Base-by-base conservation (phyloP, 2,113 vertebrate genomes). In the Petrocephalus microphthalmus region DNA sequence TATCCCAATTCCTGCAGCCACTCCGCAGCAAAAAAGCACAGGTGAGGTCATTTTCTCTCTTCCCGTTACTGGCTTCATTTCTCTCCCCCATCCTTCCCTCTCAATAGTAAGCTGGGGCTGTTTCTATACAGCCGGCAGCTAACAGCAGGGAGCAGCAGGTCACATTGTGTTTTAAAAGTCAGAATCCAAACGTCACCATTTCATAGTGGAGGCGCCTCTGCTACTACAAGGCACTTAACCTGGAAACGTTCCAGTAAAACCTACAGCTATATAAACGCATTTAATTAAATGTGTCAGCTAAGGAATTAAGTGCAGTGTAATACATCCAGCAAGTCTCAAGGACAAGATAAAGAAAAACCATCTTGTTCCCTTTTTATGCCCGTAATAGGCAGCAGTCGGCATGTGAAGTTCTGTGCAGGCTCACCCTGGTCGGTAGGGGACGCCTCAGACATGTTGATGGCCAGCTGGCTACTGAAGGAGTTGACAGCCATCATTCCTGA, bases 401-500 rank as follows among this genome's bases (percentile, higher is more conserved):
- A n/a, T n/a, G 7, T 82, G 42, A 10, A 10, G 19, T 7, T 82
- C 10, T 82, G 42, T 49, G 29, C 0, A 22, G 52, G 13, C 95
- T 94, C 93, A 98, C 98, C 97, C 92, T 97, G 97, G 89, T 99
- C 97, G 2, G 94, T 96, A 90, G 97, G 97, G 0, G 97, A 95
- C 4, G 96, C 95, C 91, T 98, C 98, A 0, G 97, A 96, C 90
- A 99, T 96, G 92, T 96, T 96, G 90, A 97, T 94, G 54, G 97
- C 96, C 87, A 99, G 95, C 90, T 98, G 98, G 87, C 96, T 96
- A 93, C 96, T 96, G 92, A 99, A 99, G n/a, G 97, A 97, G 94
- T 97, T 97, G 78, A 97, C 96, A 19, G 96, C 96, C 96, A 98
- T 96, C 93, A 99, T 96, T 2, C 95, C 94, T 0, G 96, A 94